Conservation (phyloP, 2,888 invertebrate species). For the Gymnosoma rotundatum region DNA sequence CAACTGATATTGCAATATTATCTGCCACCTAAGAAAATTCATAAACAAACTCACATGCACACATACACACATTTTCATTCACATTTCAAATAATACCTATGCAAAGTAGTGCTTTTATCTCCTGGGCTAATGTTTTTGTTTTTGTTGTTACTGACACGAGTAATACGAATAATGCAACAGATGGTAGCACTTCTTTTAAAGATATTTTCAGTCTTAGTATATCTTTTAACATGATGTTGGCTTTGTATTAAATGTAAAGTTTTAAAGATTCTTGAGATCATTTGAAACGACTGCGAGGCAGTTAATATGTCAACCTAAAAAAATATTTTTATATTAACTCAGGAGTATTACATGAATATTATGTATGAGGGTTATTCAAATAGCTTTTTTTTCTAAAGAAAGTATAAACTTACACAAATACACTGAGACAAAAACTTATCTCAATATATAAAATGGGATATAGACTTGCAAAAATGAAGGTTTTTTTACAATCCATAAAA, state of each 20-base stretch:
- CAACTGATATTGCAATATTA: slow-evolving; percentile 7
- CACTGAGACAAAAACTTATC: background rate
- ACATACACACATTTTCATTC: background rate
- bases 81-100: slow-evolving; percentile 6
- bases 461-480: too few relatives aligned
- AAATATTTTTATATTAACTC: slow-evolving; percentile 20
- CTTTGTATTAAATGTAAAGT: background rate
- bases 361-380: background rate
- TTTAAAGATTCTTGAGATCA: slow-evolving; percentile 13
- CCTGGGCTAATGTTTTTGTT: slow-evolving; percentile 12
- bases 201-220: background rate
- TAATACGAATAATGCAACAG: background rate
- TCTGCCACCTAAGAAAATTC: slow-evolving; percentile 8
- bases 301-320: slow-evolving; percentile 46
- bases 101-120: slow-evolving; percentile 4
- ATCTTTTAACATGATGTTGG: slow-evolving; percentile 10
- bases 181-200: background rate
- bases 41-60: background rate
- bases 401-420: background rate
- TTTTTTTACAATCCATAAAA: too few relatives aligned
- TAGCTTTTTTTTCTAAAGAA: background rate
- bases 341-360: background rate
- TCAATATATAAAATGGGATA: too few relatives aligned
- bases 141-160: background rate
- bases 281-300: slow-evolving; percentile 31